Evolutionary conservation across 2,888 invertebrate species (phyloP).

Genomic region (Euproctis similis): DNA sequence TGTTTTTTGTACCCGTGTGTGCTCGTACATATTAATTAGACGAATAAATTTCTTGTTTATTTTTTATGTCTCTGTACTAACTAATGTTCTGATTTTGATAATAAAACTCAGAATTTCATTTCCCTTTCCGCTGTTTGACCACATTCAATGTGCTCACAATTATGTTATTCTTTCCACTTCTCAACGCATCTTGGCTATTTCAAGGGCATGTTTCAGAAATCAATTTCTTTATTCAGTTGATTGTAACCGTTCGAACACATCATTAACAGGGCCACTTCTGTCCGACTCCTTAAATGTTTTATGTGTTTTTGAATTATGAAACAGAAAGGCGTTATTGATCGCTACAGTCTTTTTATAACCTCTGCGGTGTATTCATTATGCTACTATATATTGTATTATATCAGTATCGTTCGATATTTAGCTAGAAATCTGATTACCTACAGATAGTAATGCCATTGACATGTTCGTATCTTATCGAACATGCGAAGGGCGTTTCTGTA

Average conservation of each 20-base stretch:
- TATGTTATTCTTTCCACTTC: conserved; percentile 2
- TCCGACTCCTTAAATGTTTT: conserved; percentile 9
- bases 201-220: conserved; percentile 3
- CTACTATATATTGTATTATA: conserved; percentile 4
- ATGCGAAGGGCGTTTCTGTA: conserved; percentile 7
- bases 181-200: too few relatives aligned
- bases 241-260: conserved; percentile 6
- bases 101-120: too few relatives aligned
- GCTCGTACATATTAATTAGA: too few relatives aligned
- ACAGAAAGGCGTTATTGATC: conserved; percentile 15
- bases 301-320: conserved; percentile 17
- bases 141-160: not conserved
- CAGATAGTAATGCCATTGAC: conserved; percentile 7
- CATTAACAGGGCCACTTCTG: conserved; percentile 1
- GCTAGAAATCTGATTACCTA: conserved; percentile 7
- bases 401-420: conserved; percentile 8
- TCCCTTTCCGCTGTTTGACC: not conserved
- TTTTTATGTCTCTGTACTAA: too few relatives aligned
- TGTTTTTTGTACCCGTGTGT: too few relatives aligned
- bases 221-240: conserved; percentile 10
- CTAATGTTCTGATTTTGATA: too few relatives aligned
- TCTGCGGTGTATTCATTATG: conserved; percentile 5
- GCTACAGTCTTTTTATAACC: conserved; percentile 8
- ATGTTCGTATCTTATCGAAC: conserved; percentile 10
- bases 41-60: too few relatives aligned